Percentiles rank a stretch among this genome's conserved stretches.
These are phyloP conservation scores for Nebria brevicollis DNA, from an alignment of 2,888 invertebrate genomes.

Conservation along the genomic window DNA sequence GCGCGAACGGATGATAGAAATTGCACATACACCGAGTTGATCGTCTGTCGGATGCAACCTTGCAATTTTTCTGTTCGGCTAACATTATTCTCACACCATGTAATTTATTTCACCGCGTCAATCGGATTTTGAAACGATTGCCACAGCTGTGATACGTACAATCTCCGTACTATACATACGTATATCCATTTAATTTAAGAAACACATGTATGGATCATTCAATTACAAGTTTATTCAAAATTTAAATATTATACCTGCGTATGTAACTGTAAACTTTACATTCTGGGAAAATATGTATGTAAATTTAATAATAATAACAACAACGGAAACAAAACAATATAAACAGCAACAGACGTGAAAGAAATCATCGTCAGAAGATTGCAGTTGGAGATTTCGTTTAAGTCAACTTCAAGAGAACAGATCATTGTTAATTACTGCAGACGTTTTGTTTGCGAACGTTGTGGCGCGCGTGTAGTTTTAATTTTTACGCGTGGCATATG, in stretches of 20 bases:
- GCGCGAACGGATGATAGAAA: background rate
- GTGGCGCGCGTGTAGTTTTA: background rate
- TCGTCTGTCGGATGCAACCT: too few relatives aligned
- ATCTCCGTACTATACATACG: too few relatives aligned
- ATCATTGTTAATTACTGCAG: background rate
- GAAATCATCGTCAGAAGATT: background rate
- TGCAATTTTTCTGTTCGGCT: too few relatives aligned
- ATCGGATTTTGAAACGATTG: background rate
- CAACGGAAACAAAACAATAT: background rate
- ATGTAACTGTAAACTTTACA: background rate
- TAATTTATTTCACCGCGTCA: slow-evolving; percentile 1
- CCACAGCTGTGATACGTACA: too few relatives aligned
- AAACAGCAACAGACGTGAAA: background rate
- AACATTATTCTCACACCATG: background rate
- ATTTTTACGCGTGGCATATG: slow-evolving; percentile 1
- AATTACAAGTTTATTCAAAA: too few relatives aligned
- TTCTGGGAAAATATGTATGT: background rate
- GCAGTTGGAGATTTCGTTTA: background rate
- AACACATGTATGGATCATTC: too few relatives aligned
- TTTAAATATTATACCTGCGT: background rate
- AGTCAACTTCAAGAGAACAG: background rate
- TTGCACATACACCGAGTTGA: background rate
- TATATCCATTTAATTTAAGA: too few relatives aligned
- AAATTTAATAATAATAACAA: background rate
- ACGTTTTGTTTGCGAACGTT: background rate